Evolutionary conservation across 1,140 invertebrate genomes (phyloP).

Genomic region (Procambarus virginalis): DNA sequence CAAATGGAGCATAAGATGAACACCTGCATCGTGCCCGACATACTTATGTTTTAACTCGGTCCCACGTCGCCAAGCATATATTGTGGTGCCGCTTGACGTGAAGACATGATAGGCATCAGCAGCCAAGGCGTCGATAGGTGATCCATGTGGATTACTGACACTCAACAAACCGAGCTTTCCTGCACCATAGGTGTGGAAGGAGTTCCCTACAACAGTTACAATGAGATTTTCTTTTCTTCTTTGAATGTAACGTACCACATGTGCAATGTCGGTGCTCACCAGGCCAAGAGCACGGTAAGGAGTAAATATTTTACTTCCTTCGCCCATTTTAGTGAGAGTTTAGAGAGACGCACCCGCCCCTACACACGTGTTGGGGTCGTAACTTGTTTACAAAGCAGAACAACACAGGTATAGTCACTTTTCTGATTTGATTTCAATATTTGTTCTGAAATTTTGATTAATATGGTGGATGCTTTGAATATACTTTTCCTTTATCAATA

Average conservation of each 20-base stretch:
- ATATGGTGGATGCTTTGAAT: too few species aligned
- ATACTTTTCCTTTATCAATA: too few species aligned
- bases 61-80: conserved; percentile 91
- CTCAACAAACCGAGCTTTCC: conserved; percentile 87
- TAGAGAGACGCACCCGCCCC: neutral
- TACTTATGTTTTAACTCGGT: conserved; percentile 90
- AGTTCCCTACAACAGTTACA: conserved; percentile 90
- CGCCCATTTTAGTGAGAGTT: neutral
- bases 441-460: too few species aligned
- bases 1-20: conserved; percentile 90
- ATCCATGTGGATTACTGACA: conserved; percentile 86
- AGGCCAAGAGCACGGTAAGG: conserved; percentile 90
- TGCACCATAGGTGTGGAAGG: conserved; percentile 92
- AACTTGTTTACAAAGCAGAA: neutral
- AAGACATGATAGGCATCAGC: conserved; percentile 88
- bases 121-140: conserved; percentile 87
- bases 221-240: conserved; percentile 90
- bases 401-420: too few species aligned
- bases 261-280: conserved; percentile 93
- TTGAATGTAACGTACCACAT: conserved; percentile 88
- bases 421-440: too few species aligned
- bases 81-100: conserved; percentile 83
- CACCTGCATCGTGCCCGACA: conserved; percentile 82
- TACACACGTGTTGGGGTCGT: neutral
- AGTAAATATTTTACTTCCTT: conserved; percentile 85